Base-by-base conservation (phyloP, 1,140 invertebrate species). In the Listronotus bonariensis region DNA sequence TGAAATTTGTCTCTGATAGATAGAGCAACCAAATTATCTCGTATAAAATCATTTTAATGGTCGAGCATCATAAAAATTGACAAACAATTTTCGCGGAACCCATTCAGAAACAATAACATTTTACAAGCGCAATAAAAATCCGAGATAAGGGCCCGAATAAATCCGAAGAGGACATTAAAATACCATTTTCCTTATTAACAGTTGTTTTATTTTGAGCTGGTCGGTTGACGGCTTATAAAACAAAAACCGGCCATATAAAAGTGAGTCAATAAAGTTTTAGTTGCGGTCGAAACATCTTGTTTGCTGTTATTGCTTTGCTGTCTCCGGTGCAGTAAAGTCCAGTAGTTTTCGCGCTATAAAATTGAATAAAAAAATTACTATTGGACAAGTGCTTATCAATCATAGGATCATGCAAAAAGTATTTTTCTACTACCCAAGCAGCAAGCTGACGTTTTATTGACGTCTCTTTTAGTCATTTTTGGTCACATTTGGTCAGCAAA, bases 161-260 rank as follows among this genome's bases (percentile, higher is more conserved):
- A 58, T 58, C 57, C 57, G 45, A 51, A 36, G 6, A 32, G 57
- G 57, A 51, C 57, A 51, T 60, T 60, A 60, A 60, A 60, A 60
- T 60, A 45, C 57, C 57, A 20, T 60, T 60, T 60, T 60, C 57
- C 57, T 60, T 60, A 60, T 60, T 60, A 60, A 60, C 57, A 45
- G 41, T 60, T 60, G 57, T 60, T 60, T 60, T 60, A 60, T 60
- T 60, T 60, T 15, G 40, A 60, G 31, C 18, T 4, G 45, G 41
- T 32, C 57, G 46, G 2, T 26, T 49, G 32, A 32, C 57, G 36
- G 45, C 57, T 51, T 60, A 49, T 60, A 60, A 60, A 60, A 45
- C 38, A 60, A 60, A 60, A 60, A 51, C 57, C 57, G 31, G 48
- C 57, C 57, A 36, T 60, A 60, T 60, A 60, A 60, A 49, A 60